Evolutionary conservation across 2,797 vertebrate species (phyloP), one percentile per base, ranked within the genome.

Genomic region (Chaetophractus vellerosus): DNA sequence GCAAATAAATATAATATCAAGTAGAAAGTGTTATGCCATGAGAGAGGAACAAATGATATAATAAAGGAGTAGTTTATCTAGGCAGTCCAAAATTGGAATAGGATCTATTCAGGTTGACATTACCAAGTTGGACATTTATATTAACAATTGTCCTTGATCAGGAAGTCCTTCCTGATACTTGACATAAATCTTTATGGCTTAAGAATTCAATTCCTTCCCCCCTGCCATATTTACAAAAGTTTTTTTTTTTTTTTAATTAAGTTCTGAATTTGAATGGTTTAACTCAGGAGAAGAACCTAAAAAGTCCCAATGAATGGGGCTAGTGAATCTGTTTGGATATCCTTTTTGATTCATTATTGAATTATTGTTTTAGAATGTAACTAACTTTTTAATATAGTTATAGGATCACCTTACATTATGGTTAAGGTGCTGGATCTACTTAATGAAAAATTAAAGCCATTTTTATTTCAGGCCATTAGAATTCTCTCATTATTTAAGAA

Each of bases 401-500:
- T 91, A 96, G 80, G 23, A 61, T 81, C 50, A 38, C 28, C 80
- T 57, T 76, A 82, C 63, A n/a, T 81, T 90, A 55, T 90, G 84
- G 75, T 71, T 88, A 79, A 96, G 64, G 86, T 95, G 82, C 48
- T 71, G 11, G 45, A 74, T 66, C 0, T 80, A 75, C 81, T 68
- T 95, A 76, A 82, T 94, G 52, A 85, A 91, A 72, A 93, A 64
- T 28, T 64, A 82, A 79, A 74, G 50, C 33, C 74, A n/a, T 38
- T 88, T 74, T 93, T 89, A 85, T 92, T 95, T 96, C 78, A 93
- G 63, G 15, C 41, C 48, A 71, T 5, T 84, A 41, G 33, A 33
- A 28, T 89, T 90, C 78, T 90, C 31, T 45, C 94, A 89, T 71
- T 82, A 75, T 59, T 90, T 90, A 88, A 96, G 52, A 89, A 74